Percentiles rank a stretch among this genome's conserved stretches.
Conservation (phyloP, 23 tunicate genomes). For the Phallusia fumigata region DNA sequence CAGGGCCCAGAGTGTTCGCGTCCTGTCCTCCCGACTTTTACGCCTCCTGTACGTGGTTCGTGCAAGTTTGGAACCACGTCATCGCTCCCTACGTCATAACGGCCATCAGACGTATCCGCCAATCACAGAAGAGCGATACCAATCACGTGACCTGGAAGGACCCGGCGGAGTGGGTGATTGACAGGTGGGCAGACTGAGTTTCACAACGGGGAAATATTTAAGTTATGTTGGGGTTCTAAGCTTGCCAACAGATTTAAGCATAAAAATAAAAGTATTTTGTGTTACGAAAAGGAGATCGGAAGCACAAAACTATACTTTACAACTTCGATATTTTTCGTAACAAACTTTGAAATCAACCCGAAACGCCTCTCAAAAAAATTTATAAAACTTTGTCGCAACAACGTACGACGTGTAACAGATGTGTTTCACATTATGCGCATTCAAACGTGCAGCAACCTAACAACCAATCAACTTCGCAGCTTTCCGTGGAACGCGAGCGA, state of each 20-base stretch:
- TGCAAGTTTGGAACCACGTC: conserved; percentile 80
- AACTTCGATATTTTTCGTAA: no score
- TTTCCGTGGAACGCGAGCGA: conserved; percentile 90
- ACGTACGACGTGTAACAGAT: no score
- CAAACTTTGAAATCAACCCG: no score
- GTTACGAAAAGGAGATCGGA: no score
- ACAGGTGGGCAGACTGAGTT: conserved; percentile 38
- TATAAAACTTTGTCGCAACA: no score
- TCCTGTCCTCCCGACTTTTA: conserved; percentile 62
- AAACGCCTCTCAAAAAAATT: no score
- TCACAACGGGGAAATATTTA: background rate
- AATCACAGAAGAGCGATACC: conserved; percentile 10
- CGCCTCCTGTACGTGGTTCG: conserved; percentile 85
- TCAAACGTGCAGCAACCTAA: background rate
- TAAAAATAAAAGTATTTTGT: no score
- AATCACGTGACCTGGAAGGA: conserved; percentile 50
- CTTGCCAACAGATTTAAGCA: no score
- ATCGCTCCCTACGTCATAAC: conserved; percentile 72
- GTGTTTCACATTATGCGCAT: no score
- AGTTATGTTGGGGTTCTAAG: no score
- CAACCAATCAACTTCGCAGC: conserved; percentile 18
- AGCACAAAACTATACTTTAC: no score
- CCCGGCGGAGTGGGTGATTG: conserved; percentile 76
- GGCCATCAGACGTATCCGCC: conserved; percentile 42
- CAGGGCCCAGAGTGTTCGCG: conserved; percentile 66